Percentiles rank a stretch among this genome's conserved stretches.
phyloP scores from a whole-genome alignment of 2,888 invertebrate genomes.

The Rotaria socialis region DNA sequence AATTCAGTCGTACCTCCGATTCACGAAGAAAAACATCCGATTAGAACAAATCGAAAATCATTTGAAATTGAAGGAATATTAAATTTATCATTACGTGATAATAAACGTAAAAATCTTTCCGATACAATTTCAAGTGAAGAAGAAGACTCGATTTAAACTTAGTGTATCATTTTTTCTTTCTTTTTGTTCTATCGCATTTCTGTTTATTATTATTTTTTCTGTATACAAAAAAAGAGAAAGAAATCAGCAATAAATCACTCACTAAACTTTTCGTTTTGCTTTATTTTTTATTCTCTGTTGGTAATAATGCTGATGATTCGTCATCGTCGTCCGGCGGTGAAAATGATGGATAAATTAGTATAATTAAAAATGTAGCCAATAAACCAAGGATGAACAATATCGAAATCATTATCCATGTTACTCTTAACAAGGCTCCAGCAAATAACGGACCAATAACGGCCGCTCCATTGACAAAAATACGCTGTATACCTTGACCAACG shows the following conservation, averaged over 20 bases:
- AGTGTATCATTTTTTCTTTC: no score
- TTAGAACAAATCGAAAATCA: background rate
- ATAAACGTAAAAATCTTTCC: slow-evolving; percentile 4
- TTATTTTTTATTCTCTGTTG: background rate
- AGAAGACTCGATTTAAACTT: background rate
- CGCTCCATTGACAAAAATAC: background rate
- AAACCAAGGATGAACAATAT: background rate
- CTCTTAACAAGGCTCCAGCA: background rate
- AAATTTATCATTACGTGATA: slow-evolving; percentile 2
- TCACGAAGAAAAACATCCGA: background rate
- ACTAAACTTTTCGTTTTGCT: no score
- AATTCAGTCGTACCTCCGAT: background rate
- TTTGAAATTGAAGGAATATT: slow-evolving; percentile 5
- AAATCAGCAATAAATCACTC: no score
- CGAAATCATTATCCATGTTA: background rate
- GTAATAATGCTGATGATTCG: background rate
- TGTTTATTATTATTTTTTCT: background rate
- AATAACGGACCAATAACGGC: slow-evolving; percentile 6
- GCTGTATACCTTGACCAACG: slow-evolving; percentile 34
- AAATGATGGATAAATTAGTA: background rate
- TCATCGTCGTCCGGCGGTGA: background rate
- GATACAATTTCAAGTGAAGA: background rate
- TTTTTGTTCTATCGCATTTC: background rate
- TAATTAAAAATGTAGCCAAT: background rate
- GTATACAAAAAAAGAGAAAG: background rate